Conservation (phyloP, 2,797 vertebrate genomes). For the Rhincodon typus region DNA sequence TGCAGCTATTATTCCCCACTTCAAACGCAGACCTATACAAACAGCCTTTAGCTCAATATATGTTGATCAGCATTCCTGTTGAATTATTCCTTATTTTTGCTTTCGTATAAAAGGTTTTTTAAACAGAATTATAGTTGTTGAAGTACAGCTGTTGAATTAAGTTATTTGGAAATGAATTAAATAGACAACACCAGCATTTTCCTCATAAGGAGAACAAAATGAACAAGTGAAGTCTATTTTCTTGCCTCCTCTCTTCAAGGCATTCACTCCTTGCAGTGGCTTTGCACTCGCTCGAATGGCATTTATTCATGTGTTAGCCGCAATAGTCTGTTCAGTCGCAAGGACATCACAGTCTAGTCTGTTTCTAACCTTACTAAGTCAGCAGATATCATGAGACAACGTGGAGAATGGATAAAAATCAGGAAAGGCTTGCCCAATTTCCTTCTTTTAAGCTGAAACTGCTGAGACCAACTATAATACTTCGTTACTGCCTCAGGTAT, state of each 20-base stretch:
- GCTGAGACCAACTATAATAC: not conserved
- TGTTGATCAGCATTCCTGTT: not conserved
- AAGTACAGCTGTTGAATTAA: not conserved
- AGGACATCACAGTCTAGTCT: not conserved
- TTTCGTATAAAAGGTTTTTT: not conserved
- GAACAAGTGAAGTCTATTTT: not conserved
- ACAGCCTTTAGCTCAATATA: not conserved
- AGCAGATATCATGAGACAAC: not conserved
- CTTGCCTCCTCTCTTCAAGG: not conserved
- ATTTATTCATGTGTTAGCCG: not conserved
- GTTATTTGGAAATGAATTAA: not conserved
- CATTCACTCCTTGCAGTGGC: not conserved
- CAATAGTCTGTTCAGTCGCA: not conserved
- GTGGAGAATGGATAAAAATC: not conserved
- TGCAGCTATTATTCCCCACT: not conserved
- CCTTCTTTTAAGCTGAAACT: not conserved
- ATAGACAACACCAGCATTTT: not conserved
- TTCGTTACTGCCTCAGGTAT: not conserved
- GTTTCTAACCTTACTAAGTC: not conserved
- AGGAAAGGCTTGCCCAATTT: not conserved
- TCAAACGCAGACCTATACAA: not conserved
- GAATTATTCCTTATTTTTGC: not conserved
- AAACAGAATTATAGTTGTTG: not conserved
- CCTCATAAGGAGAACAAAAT: not conserved
- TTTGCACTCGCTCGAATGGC: not conserved